These are phyloP conservation scores for Meda fulgida DNA, from an alignment of 2,797 vertebrate species.

Conservation along the genomic window DNA sequence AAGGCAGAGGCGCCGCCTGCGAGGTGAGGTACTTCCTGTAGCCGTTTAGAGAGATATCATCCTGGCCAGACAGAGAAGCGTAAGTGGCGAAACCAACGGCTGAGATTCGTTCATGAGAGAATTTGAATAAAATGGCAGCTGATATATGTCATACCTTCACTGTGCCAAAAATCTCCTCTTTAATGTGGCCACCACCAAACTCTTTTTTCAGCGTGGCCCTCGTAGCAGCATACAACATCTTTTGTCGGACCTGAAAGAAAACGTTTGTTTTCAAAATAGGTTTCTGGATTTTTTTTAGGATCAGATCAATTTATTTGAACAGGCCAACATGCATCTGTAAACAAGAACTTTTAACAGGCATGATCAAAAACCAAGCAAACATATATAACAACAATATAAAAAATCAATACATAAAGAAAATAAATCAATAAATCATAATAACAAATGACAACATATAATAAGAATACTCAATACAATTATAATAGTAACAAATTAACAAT, in stretches of 20 bases:
- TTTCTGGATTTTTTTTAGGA: background rate
- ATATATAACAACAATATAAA: background rate
- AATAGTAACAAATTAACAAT: background rate
- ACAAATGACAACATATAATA: background rate
- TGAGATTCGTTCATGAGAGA: background rate
- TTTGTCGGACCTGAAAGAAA: slow-evolving; percentile 82
- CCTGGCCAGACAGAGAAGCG: slow-evolving; percentile 69
- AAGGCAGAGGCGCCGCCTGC: slow-evolving; percentile 82
- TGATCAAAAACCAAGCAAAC: background rate
- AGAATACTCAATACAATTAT: background rate
- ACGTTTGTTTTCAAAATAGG: background rate
- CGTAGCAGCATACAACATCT: slow-evolving; percentile 91
- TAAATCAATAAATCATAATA: background rate
- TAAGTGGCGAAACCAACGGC: slow-evolving; percentile 29
- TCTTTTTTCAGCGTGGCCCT: slow-evolving; percentile 89
- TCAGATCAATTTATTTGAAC: background rate
- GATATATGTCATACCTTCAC: slow-evolving; percentile 74
- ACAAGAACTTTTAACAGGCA: background rate
- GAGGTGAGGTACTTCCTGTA: slow-evolving; percentile 84
- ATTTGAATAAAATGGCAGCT: background rate
- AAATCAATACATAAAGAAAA: background rate
- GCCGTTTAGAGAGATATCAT: slow-evolving; percentile 85
- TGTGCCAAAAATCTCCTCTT: slow-evolving; percentile 90
- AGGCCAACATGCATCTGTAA: background rate
- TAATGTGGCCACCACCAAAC: slow-evolving; percentile 89